phyloP scores from a whole-genome alignment of 2,888 invertebrate genomes.

The Acheta domesticus region DNA sequence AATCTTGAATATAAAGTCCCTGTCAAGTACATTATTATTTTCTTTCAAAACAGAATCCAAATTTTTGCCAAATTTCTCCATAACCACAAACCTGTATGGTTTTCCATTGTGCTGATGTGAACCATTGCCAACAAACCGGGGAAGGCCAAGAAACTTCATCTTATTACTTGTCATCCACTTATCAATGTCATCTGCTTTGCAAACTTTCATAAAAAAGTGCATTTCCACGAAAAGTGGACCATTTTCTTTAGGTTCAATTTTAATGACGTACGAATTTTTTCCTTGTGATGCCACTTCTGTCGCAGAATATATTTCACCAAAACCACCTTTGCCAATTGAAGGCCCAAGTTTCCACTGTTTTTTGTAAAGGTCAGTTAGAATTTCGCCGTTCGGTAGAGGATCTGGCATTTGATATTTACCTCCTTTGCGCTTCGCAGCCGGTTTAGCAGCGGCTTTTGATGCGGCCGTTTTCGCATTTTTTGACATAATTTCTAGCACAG shows the following conservation, averaged over 20 bases:
- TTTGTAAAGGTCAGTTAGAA: slow-evolving; percentile 71
- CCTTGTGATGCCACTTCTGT: neutral
- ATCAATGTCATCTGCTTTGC: slow-evolving; percentile 65
- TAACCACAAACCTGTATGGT: slow-evolving; percentile 83
- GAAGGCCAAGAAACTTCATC: slow-evolving; percentile 75
- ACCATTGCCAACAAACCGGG: slow-evolving; percentile 78
- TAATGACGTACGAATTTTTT: slow-evolving; percentile 43
- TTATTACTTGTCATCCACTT: slow-evolving; percentile 66
- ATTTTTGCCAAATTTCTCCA: slow-evolving; percentile 87
- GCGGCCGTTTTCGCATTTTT: slow-evolving; percentile 22
- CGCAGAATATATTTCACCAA: slow-evolving; percentile 85
- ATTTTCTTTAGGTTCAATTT: slow-evolving; percentile 76
- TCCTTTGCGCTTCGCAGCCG: slow-evolving; percentile 45
- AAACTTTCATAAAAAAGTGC: slow-evolving; percentile 80
- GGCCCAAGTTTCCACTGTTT: slow-evolving; percentile 82
- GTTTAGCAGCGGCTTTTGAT: slow-evolving; percentile 35
- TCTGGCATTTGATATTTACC: slow-evolving; percentile 62
- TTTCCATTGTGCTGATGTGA: slow-evolving; percentile 69
- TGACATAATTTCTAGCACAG: neutral
- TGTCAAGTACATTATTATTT: slow-evolving; percentile 64
- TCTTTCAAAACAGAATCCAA: slow-evolving; percentile 72
- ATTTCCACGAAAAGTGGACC: slow-evolving; percentile 93
- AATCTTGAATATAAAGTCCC: slow-evolving; percentile 51
- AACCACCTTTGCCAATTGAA: slow-evolving; percentile 88
- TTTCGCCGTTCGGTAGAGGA: slow-evolving; percentile 69